Conservation (phyloP, 2,888 invertebrate species). For the Andrena fulva region DNA sequence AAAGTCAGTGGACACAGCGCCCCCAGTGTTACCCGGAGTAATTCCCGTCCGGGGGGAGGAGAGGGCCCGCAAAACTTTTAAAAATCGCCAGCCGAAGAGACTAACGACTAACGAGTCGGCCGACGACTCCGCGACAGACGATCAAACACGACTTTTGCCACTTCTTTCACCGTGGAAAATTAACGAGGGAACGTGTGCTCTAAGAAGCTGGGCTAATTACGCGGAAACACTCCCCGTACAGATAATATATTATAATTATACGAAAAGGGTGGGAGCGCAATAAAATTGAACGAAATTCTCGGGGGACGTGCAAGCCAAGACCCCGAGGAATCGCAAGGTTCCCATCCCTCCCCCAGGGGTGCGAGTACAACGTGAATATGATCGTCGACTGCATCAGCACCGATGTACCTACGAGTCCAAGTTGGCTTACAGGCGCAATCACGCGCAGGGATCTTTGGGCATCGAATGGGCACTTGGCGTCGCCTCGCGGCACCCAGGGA, state of each 20-base stretch:
- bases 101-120: neutral
- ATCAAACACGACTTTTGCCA: constrained; percentile 24
- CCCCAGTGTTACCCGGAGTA: too few species aligned
- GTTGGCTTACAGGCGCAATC: constrained; percentile 65
- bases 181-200: constrained; percentile 21
- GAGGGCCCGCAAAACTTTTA: too few species aligned
- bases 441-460: constrained; percentile 60
- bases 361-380: constrained; percentile 29
- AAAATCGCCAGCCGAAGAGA: neutral
- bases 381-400: constrained; percentile 28
- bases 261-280: constrained; percentile 9
- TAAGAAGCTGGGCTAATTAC: constrained; percentile 31
- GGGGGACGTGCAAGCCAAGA: constrained; percentile 9
- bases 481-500: constrained; percentile 36
- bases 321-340: constrained; percentile 16
- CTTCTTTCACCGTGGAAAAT: constrained; percentile 26
- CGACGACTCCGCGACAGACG: constrained; percentile 1
- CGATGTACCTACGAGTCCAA: constrained; percentile 31
- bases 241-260: constrained; percentile 6
- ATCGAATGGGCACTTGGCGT: constrained; percentile 65
- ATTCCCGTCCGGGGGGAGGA: too few species aligned
- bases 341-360: neutral
- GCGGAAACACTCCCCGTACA: neutral
- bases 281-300: constrained; percentile 37
- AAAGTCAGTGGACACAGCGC: too few species aligned